Conservation (phyloP, 1,140 invertebrate species). For the Hyles euphorbiae region DNA sequence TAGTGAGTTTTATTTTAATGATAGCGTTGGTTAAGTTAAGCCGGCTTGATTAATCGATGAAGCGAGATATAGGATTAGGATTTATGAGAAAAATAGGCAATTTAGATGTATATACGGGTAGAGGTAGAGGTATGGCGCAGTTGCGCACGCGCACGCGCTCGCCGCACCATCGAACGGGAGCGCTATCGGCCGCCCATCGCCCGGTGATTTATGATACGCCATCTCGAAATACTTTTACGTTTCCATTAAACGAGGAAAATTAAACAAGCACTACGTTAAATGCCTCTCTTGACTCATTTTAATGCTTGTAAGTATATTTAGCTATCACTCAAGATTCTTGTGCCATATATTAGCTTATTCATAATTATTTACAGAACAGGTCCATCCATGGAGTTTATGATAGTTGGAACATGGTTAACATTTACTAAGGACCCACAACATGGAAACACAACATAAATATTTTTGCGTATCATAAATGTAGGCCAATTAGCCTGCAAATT, state of each 20-base stretch:
- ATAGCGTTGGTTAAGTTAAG: slow-evolving; percentile 56
- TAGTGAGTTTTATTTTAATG: slow-evolving; percentile 64
- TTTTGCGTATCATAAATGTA: too few species aligned
- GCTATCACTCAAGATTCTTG: too few species aligned
- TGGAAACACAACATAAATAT: too few species aligned
- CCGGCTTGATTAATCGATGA: slow-evolving; percentile 55
- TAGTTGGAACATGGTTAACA: too few species aligned
- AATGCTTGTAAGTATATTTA: too few species aligned
- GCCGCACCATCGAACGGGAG: slow-evolving; percentile 34
- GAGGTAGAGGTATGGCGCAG: slow-evolving; percentile 5
- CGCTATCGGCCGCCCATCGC: slow-evolving; percentile 58
- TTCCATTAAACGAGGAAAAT: slow-evolving; percentile 36
- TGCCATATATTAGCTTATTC: too few species aligned
- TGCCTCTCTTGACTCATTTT: too few species aligned
- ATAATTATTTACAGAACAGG: too few species aligned
- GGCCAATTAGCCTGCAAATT: too few species aligned
- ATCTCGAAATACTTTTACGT: slow-evolving; percentile 42
- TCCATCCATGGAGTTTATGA: too few species aligned
- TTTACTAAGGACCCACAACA: too few species aligned
- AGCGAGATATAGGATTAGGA: slow-evolving; percentile 43
- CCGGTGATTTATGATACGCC: slow-evolving; percentile 54
- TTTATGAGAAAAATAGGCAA: slow-evolving; percentile 33
- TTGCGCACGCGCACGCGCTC: slow-evolving; percentile 31
- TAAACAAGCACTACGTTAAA: not conserved
- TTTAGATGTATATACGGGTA: slow-evolving; percentile 12